These are phyloP conservation scores for Casuarius casuarius DNA, from an alignment of 2,113 vertebrate species.

Conservation along the genomic window DNA sequence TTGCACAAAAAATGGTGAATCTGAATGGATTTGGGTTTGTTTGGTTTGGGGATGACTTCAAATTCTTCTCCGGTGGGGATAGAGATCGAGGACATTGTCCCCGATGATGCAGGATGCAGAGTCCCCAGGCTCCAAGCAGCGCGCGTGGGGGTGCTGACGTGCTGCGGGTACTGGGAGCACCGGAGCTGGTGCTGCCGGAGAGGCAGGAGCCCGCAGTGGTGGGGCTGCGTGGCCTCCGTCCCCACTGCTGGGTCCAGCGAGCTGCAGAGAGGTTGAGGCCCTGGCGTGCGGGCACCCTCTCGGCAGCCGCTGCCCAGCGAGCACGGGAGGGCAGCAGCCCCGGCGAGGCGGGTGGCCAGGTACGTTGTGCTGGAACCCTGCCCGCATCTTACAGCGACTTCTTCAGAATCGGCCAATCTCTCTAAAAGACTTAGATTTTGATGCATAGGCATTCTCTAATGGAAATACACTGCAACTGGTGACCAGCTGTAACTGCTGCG, in stretches of 20 bases:
- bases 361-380: neutral
- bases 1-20: neutral
- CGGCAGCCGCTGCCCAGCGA: neutral
- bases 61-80: neutral
- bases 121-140: neutral
- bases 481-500: neutral
- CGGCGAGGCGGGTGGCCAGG: fast-evolving
- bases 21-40: neutral
- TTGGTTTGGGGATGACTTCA: neutral
- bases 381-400: neutral
- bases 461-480: constrained; percentile 1
- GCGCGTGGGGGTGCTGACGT: neutral
- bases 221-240: neutral
- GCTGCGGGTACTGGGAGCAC: neutral
- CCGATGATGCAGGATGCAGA: neutral
- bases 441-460: constrained; percentile 5
- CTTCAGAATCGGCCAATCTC: neutral
- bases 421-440: neutral
- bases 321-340: neutral
- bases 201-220: neutral
- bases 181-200: too few species aligned
- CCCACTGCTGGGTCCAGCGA: neutral
- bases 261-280: neutral
- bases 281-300: neutral
- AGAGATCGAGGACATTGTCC: neutral